Base-by-base conservation (phyloP, 2,113 vertebrate genomes). In the Hydrochoerus hydrochaeris region DNA sequence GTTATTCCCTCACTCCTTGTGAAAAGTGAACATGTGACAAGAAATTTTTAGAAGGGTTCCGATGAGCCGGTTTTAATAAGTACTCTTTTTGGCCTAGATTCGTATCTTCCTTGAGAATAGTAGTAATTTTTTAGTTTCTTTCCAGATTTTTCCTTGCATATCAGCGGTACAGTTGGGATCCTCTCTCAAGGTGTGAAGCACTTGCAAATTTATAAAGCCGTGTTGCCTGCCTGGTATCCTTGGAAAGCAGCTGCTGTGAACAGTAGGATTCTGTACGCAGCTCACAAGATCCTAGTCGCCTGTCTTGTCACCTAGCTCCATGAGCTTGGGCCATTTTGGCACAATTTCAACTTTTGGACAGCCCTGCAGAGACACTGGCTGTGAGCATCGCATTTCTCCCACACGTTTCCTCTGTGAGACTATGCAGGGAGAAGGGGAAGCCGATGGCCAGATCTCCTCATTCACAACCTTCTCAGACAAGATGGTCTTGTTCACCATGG, bases 31-130 rank as follows among this genome's bases (percentile, higher is more conserved):
- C 98, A 98, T 88, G 94, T 98, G 97, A 52, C n/a, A 75, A 97
- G 83, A 89, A 87, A 62, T 95, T 98, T 98, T 97, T 95, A 97
- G 98, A 96, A 96, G 97, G 96, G 97, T 98, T 98, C 96, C 52
- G 71, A 97, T 94, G 98, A 98, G 97, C 97, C 98, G 97, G 98
- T 97, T 98, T 97, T 98, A 98, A 98, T 96, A 96, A 98, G 97
- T 98, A 98, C 98, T 95, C 97, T 98, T 98, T 97, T 86, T 98
- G 98, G 98, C 98, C 98, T 98, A 98, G 97, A 98, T 99, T 98
- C 98, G 97, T 97, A 97, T 98, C 98, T 99, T 99, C 97, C 98
- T 98, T 98, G 98, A 99, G 98, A 98, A 98, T 97, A 99, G 97
- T 95, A 98, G 97, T 98, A 98, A 99, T 98, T 98, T 99, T 98